These are phyloP conservation scores for Lacerta viridis DNA, from an alignment of 2,797 vertebrate species.

Conservation along the genomic window DNA sequence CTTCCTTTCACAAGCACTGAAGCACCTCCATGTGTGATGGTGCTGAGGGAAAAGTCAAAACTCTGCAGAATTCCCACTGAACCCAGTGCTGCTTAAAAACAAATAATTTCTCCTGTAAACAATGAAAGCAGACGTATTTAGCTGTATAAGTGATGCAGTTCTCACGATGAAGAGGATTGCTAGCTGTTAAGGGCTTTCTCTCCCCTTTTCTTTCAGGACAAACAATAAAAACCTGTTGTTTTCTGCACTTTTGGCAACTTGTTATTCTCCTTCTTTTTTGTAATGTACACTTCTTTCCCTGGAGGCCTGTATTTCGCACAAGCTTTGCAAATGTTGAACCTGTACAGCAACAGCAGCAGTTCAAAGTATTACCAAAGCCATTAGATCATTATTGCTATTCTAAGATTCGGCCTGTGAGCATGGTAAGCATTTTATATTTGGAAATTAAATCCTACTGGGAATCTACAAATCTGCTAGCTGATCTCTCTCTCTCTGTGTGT, in stretches of 20 bases:
- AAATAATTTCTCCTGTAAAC: slow-evolving; percentile 5
- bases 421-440: slow-evolving; percentile 77
- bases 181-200: slow-evolving; percentile 27
- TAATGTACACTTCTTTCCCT: slow-evolving; percentile 53
- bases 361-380: slow-evolving; percentile 69
- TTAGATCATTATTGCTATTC: slow-evolving; percentile 70
- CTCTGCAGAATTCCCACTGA: slow-evolving; percentile 26
- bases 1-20: slow-evolving; percentile 44
- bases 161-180: slow-evolving; percentile 12
- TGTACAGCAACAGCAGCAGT: slow-evolving; percentile 64
- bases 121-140: neutral
- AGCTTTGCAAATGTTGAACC: slow-evolving; percentile 72
- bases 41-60: slow-evolving; percentile 57
- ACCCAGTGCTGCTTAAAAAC: slow-evolving; percentile 24
- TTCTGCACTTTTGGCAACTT: slow-evolving; percentile 34
- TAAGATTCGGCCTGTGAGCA: slow-evolving; percentile 68
- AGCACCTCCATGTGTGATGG: slow-evolving; percentile 38
- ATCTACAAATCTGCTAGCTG: slow-evolving; percentile 69
- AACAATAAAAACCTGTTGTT: slow-evolving; percentile 42
- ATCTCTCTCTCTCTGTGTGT: slow-evolving; percentile 14
- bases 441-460: slow-evolving; percentile 77
- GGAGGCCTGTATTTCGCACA: slow-evolving; percentile 64
- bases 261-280: slow-evolving; percentile 18
- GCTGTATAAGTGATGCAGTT: neutral
- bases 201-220: slow-evolving; percentile 33